phyloP scores from a whole-genome alignment of 2,888 invertebrate genomes.

The Eurytoma adleriae region DNA sequence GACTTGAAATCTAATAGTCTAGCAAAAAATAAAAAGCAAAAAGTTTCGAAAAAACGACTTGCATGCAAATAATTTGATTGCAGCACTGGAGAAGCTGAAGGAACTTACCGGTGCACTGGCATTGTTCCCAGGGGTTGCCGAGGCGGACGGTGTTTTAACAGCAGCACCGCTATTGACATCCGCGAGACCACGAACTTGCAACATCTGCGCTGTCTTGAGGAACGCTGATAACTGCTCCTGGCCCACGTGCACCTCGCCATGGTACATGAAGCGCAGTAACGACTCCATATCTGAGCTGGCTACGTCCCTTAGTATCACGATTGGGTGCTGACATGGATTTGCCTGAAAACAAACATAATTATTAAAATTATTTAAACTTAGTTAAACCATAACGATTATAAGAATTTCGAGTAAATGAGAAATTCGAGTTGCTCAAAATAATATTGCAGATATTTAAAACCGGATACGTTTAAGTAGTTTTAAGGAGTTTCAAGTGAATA shows the following conservation, averaged over 20 bases:
- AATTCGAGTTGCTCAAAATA: too few species aligned
- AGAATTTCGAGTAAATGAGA: too few species aligned
- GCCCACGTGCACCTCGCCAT: slow-evolving; percentile 93
- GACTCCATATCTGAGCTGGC: slow-evolving; percentile 92
- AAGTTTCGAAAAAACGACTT: too few species aligned
- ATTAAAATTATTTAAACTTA: too few species aligned
- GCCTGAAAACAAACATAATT: slow-evolving; percentile 76
- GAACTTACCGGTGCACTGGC: slow-evolving; percentile 84
- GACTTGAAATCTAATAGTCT: too few species aligned
- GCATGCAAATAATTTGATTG: too few species aligned
- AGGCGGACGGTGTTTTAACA: slow-evolving; percentile 19
- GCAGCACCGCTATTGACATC: slow-evolving; percentile 81
- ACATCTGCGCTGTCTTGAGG: slow-evolving; percentile 90
- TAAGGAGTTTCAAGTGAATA: too few species aligned
- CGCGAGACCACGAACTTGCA: slow-evolving; percentile 91
- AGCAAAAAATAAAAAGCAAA: too few species aligned
- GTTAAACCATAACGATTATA: too few species aligned
- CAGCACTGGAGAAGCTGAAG: too few species aligned
- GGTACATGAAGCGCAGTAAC: slow-evolving; percentile 93
- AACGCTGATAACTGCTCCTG: slow-evolving; percentile 92
- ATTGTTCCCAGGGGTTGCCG: slow-evolving; percentile 77
- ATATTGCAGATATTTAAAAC: too few species aligned
- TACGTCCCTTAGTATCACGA: slow-evolving; percentile 91
- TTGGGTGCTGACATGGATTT: slow-evolving; percentile 93
- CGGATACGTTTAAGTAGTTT: too few species aligned